phyloP scores from a whole-genome alignment of 2,888 invertebrate genomes.

The Schizaphis graminum region DNA sequence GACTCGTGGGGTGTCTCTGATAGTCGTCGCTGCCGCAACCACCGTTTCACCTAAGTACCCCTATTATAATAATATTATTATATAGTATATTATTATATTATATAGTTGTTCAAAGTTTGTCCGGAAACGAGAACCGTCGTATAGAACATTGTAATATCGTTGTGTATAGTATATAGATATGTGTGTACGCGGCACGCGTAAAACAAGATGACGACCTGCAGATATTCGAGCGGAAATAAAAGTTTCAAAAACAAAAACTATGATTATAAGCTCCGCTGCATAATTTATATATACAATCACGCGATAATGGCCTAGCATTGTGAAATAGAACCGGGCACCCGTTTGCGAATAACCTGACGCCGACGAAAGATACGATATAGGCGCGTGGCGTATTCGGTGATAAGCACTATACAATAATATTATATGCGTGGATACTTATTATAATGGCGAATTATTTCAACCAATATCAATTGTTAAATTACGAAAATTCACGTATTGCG shows the following conservation, averaged over 20 bases:
- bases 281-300: neutral
- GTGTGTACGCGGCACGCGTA: neutral
- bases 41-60: neutral
- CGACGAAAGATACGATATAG: neutral
- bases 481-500: neutral
- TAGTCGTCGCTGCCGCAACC: neutral
- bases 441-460: neutral
- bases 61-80: neutral
- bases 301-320: neutral
- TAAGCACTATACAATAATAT: neutral
- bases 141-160: neutral
- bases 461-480: neutral
- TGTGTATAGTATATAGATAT: neutral
- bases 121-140: neutral
- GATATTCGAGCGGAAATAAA: constrained; percentile 28
- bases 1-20: neutral
- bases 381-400: neutral
- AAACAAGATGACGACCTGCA: neutral
- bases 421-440: neutral
- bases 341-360: neutral
- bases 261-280: neutral
- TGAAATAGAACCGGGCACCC: neutral
- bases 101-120: constrained; percentile 27
- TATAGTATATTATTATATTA: neutral
- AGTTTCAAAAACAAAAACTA: constrained; percentile 40